A percentile compares a stretch with the other conserved stretches of the same genome.
These are phyloP conservation scores for Ciconia stormi DNA, from an alignment of 2,113 vertebrate genomes.

Conservation along the genomic window DNA sequence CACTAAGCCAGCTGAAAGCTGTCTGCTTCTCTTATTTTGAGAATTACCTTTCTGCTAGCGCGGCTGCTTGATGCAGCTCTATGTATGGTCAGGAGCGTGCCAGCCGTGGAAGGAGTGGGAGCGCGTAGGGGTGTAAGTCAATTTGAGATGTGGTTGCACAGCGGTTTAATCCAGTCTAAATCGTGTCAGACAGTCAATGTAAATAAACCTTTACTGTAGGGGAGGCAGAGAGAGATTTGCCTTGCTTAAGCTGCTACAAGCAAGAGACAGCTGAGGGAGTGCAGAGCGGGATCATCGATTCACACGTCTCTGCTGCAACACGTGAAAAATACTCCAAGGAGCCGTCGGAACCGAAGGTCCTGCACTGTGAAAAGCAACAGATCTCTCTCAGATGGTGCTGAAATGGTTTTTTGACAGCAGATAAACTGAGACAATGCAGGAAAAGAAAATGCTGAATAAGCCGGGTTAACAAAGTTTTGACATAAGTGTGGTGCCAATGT, in stretches of 20 bases:
- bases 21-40: neutral
- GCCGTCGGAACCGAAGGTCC: neutral
- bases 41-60: neutral
- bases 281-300: neutral
- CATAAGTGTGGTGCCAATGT: neutral
- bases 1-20: neutral
- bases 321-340: neutral
- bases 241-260: neutral
- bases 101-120: neutral
- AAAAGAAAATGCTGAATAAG: slow-evolving; percentile 23
- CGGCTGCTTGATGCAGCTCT: neutral
- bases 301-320: neutral
- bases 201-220: slow-evolving; percentile 37
- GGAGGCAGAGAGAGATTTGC: neutral
- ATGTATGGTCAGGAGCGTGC: neutral
- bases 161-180: neutral
- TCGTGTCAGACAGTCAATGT: slow-evolving; percentile 11
- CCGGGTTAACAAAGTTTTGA: neutral
- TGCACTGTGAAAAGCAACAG: neutral
- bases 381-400: neutral
- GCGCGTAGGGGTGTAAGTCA: neutral
- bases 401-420: neutral
- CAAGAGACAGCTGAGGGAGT: neutral
- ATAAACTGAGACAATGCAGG: neutral
- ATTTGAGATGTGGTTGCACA: neutral